Percentiles rank a stretch among this genome's conserved stretches.
phyloP scores from a whole-genome alignment of 2,797 vertebrate species.

The Ambastaia sidthimunki region DNA sequence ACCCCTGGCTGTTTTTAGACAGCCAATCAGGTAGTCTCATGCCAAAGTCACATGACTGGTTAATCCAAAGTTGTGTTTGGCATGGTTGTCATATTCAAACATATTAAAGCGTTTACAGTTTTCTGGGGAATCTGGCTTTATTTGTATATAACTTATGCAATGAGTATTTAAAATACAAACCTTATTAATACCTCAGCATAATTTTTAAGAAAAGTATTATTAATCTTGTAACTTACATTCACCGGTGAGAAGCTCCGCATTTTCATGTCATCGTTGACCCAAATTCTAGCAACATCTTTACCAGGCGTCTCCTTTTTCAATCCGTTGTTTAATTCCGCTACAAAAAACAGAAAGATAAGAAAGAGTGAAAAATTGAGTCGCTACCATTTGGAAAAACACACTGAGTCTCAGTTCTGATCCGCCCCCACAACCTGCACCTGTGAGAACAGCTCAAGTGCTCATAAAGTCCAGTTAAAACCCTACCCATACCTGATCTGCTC shows the following conservation, averaged over 20 bases:
- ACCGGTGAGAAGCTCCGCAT: constrained; percentile 90
- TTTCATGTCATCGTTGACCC: constrained; percentile 92
- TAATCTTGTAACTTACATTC: constrained; percentile 78
- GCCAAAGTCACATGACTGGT: not conserved
- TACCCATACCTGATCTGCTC: constrained; percentile 70
- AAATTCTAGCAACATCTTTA: constrained; percentile 91
- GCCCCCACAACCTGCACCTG: constrained; percentile 34
- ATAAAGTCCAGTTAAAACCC: constrained; percentile 28
- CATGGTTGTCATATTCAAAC: not conserved
- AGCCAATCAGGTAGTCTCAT: too few species aligned
- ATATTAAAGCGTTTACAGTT: not conserved
- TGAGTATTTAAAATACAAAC: too few species aligned
- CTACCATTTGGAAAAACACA: not conserved
- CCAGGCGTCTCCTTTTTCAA: constrained; percentile 91
- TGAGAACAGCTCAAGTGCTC: constrained; percentile 23
- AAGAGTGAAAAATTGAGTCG: not conserved
- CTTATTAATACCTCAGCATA: too few species aligned
- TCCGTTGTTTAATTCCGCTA: constrained; percentile 93
- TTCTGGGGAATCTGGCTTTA: not conserved
- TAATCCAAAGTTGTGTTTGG: not conserved
- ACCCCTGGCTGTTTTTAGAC: too few species aligned
- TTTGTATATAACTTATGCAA: not conserved
- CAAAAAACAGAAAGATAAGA: constrained; percentile 55
- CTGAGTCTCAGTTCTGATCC: constrained; percentile 4
- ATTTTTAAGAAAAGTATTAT: not conserved